phyloP scores from a whole-genome alignment of 2,888 invertebrate species.

The Apodemia mormo region DNA sequence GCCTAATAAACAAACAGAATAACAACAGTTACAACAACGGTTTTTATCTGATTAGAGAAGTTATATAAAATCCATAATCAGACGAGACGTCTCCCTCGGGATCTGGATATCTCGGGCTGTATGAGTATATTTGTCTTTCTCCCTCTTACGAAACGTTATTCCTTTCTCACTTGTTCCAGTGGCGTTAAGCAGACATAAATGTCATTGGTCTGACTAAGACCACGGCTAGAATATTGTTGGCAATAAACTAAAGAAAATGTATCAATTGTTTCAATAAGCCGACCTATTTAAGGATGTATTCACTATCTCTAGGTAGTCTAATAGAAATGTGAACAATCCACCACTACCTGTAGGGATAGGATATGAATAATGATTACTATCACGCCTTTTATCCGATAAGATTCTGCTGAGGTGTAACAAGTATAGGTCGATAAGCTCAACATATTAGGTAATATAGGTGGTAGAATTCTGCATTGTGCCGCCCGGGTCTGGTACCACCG shows the following conservation, averaged over 20 bases:
- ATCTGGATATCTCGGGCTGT: constrained; percentile 27
- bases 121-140: constrained; percentile 25
- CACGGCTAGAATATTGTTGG: constrained; percentile 23
- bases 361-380: no score
- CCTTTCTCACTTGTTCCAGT: constrained; percentile 26
- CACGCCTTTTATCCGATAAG: no score
- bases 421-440: no score
- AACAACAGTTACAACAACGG: constrained; percentile 20
- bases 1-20: not conserved
- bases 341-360: not conserved
- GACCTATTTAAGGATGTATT: constrained; percentile 15
- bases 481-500: no score
- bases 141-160: constrained; percentile 16
- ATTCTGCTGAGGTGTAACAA: no score
- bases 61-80: constrained; percentile 34
- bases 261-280: constrained; percentile 23
- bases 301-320: not conserved
- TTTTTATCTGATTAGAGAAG: constrained; percentile 29
- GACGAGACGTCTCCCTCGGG: constrained; percentile 27
- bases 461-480: no score
- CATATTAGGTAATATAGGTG: no score
- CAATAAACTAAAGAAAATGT: constrained; percentile 20
- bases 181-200: constrained; percentile 26
- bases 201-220: constrained; percentile 20
- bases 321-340: not conserved